Percentiles rank a stretch among this genome's conserved stretches.
phyloP scores from a whole-genome alignment of 1,140 invertebrate genomes.

The Tribolium madens region DNA sequence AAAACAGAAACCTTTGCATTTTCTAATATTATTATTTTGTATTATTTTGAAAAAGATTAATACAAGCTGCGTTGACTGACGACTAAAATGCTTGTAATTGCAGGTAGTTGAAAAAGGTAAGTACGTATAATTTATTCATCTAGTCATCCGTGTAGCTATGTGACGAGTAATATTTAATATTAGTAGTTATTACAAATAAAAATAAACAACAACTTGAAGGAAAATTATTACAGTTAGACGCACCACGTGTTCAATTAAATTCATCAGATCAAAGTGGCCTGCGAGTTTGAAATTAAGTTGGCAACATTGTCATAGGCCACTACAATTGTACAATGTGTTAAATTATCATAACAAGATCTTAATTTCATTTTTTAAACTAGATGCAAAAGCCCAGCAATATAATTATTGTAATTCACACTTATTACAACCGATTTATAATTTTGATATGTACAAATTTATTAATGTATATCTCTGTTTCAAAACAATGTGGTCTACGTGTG shows the following conservation, averaged over 20 bases:
- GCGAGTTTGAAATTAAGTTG: too few species aligned
- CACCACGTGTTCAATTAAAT: too few species aligned
- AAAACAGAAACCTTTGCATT: too few species aligned
- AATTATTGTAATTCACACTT: not conserved
- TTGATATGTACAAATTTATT: not conserved
- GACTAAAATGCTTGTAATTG: not conserved
- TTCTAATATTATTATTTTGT: too few species aligned
- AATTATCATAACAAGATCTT: too few species aligned
- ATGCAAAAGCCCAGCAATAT: too few species aligned
- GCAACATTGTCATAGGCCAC: too few species aligned
- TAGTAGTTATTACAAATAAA: not conserved
- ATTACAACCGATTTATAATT: not conserved
- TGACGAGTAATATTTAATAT: not conserved
- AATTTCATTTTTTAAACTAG: too few species aligned
- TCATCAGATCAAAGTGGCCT: too few species aligned
- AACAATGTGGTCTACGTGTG: not conserved
- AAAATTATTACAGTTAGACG: not conserved
- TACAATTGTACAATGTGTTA: too few species aligned
- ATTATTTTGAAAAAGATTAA: not conserved
- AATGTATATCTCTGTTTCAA: not conserved
- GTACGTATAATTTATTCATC: constrained; percentile 14
- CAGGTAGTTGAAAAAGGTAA: not conserved
- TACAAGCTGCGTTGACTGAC: not conserved
- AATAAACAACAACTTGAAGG: not conserved
- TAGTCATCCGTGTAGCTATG: constrained; percentile 5